Evolutionary conservation across 2,888 invertebrate species (phyloP).

Genomic region (Nesidiocoris tenuis): DNA sequence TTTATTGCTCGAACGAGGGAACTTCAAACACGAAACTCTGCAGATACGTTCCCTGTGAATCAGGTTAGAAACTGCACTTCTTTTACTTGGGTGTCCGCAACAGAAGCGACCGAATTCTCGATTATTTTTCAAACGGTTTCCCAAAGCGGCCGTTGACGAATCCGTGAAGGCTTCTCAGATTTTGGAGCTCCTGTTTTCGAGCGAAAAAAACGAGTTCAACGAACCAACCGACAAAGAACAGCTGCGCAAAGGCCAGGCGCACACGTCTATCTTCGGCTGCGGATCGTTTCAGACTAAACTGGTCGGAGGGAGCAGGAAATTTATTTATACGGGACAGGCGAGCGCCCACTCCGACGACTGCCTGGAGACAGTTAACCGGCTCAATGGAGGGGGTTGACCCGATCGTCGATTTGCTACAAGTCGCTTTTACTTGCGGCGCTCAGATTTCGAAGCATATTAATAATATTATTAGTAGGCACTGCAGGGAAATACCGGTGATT

Average conservation of each 20-base stretch:
- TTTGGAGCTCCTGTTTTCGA: neutral
- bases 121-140: neutral
- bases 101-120: neutral
- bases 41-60: too few species aligned
- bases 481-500: too few species aligned
- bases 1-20: too few species aligned
- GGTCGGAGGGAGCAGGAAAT: neutral
- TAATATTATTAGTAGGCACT: too few species aligned
- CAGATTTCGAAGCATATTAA: too few species aligned
- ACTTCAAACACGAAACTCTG: too few species aligned
- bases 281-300: neutral
- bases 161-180: neutral
- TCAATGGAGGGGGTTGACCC: neutral
- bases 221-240: constrained; percentile 33
- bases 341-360: neutral
- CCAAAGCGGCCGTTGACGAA: neutral
- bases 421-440: too few species aligned
- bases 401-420: too few species aligned
- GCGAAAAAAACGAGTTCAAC: constrained; percentile 7
- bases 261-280: constrained; percentile 23
- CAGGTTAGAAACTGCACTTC: neutral
- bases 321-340: neutral
- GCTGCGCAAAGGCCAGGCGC: neutral
- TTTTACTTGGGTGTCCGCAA: neutral
- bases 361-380: neutral